Base-by-base conservation (phyloP, 2,888 invertebrate genomes). In the Thelaira solivaga region DNA sequence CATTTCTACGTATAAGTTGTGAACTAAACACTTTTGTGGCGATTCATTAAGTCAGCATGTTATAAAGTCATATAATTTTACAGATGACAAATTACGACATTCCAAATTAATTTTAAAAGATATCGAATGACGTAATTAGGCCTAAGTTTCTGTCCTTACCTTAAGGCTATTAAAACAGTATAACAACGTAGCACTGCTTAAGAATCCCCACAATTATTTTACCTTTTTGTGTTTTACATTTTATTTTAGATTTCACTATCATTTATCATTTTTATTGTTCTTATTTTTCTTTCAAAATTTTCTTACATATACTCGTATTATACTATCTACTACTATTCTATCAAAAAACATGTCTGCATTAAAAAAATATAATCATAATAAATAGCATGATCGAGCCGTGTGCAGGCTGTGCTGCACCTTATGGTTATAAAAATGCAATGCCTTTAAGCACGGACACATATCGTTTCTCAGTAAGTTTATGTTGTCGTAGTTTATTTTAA, bases 371-470 rank as follows among this genome's bases (percentile, higher is more conserved):
- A 68, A 71, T 73, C 59, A 75, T 76, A 76, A 83, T 67, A 77
- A 82, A 80, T 85, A 94, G 94, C 90, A 91, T 94, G 88, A 88
- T 89, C 83, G 92, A 92, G 87, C 95, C 95, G 80, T 95, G 94
- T 85, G 86, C 90, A 59, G 92, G 92, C 79, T 99, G 99, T 91
- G 97, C 95, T 80, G 94, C 97, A 82, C 98, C 99, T 22, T 99
- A 99, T 89, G 98, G 98, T 85, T 99, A 94, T 91, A 94, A 93
- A 88, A 96, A 99, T 90, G 95, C 97, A 88, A 96, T 99, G 95
- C 92, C 92, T 83, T 92, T 99, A 82, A 96, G 95, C 86, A 93
- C 92, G 84, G 93, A 98, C 88, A 95, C 97, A 11, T 88, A 90
- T 86, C 90, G 90, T 88, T 99, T 99, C 90, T 94, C 96, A 88